Percentiles rank a stretch among this genome's conserved stretches.
These are phyloP conservation scores for Drosophila nikananu DNA, from an alignment of 1,140 invertebrate species.

Conservation along the genomic window DNA sequence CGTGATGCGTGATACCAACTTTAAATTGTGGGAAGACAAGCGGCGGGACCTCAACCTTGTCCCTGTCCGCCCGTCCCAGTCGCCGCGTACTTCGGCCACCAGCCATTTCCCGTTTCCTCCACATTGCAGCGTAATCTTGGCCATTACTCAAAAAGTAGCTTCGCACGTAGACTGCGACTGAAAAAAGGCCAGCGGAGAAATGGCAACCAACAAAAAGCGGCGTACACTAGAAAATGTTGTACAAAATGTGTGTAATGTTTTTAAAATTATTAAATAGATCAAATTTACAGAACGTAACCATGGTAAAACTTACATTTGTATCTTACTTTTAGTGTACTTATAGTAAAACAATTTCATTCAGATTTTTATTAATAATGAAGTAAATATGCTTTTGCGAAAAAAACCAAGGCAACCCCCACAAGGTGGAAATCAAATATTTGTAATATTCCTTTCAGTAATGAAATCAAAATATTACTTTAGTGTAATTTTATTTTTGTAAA, in stretches of 20 bases:
- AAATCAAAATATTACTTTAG: too few relatives aligned
- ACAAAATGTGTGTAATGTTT: background rate
- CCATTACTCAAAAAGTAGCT: conserved; percentile 81
- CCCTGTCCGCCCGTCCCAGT: background rate
- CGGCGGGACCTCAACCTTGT: conserved; percentile 15
- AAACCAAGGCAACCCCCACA: too few relatives aligned
- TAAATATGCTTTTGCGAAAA: too few relatives aligned
- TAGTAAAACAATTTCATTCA: too few relatives aligned
- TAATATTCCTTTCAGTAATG: too few relatives aligned
- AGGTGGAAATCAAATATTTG: too few relatives aligned
- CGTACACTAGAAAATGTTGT: conserved; percentile 12
- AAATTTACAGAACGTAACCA: background rate
- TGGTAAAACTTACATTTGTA: too few relatives aligned
- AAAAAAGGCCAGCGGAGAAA: conserved; percentile 39
- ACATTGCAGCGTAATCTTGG: conserved; percentile 75
- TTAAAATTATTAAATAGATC: background rate
- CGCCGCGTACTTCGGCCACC: conserved; percentile 7
- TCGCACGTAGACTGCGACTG: conserved; percentile 61
- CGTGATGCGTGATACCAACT: conserved; percentile 81
- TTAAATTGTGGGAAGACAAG: conserved; percentile 73
- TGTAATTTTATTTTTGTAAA: too few relatives aligned
- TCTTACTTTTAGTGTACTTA: too few relatives aligned
- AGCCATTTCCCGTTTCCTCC: conserved; percentile 41
- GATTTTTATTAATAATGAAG: too few relatives aligned
- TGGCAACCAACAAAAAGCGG: conserved; percentile 33